Percentiles rank a stretch among this genome's conserved stretches.
phyloP scores from a whole-genome alignment of 2,888 invertebrate genomes.

The Torymus aiolomorphi region DNA sequence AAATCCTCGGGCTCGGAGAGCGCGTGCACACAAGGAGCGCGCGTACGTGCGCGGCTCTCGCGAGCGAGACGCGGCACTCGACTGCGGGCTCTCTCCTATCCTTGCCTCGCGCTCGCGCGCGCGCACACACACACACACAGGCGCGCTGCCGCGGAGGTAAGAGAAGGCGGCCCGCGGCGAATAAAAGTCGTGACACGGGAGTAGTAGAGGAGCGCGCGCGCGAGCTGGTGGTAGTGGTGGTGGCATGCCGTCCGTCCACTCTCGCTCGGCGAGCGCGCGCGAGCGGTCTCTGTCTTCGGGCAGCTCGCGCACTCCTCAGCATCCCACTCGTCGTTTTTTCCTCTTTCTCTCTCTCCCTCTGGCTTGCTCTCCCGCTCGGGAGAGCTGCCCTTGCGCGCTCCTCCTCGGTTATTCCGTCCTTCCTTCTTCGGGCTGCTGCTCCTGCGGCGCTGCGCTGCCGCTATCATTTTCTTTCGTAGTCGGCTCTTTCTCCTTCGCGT shows the following conservation, averaged over 20 bases:
- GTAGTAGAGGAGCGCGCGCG: slow-evolving; percentile 64
- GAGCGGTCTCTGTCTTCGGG: slow-evolving; percentile 4
- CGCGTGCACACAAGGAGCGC: neutral
- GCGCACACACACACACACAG: slow-evolving; percentile 42
- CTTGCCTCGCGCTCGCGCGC: slow-evolving; percentile 16
- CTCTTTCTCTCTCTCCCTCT: slow-evolving; percentile 25
- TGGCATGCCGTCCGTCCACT: slow-evolving; percentile 76
- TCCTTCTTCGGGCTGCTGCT: slow-evolving; percentile 14
- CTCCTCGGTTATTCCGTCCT: slow-evolving; percentile 20
- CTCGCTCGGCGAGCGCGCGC: slow-evolving; percentile 66
- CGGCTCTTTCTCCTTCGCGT: neutral
- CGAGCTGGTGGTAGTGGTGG: slow-evolving; percentile 58
- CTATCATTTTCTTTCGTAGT: slow-evolving; percentile 35
- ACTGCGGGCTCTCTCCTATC: slow-evolving; percentile 47
- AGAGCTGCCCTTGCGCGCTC: slow-evolving; percentile 26
- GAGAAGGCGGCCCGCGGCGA: slow-evolving; percentile 57
- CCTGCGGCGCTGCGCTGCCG: neutral
- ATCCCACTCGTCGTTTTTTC: slow-evolving; percentile 71
- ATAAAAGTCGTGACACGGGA: slow-evolving; percentile 68
- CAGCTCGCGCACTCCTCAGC: slow-evolving; percentile 16
- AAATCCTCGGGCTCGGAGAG: neutral
- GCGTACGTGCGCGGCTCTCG: slow-evolving; percentile 49
- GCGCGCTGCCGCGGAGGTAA: slow-evolving; percentile 41
- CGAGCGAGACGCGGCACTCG: slow-evolving; percentile 59
- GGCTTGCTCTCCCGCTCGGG: neutral